Evolutionary conservation across 1,140 invertebrate genomes (phyloP), one percentile per base, ranked within the genome.

Genomic region (Cheumatopsyche charites): DNA sequence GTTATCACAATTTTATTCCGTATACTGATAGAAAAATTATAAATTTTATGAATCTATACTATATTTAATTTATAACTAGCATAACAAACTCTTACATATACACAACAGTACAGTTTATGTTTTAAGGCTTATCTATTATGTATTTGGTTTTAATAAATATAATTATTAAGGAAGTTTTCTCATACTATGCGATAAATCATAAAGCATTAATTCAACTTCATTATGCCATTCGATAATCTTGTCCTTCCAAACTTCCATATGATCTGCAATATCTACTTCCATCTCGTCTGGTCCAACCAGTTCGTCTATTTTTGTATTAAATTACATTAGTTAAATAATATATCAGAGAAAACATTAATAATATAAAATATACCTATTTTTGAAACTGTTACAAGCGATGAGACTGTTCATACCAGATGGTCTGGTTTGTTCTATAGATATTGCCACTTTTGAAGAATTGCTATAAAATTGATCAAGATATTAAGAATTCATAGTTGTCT

Each of bases 341-440:
- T 36, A n/a, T n/a, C n/a, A n/a, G n/a, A n/a, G 29, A 36, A 36
- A 49, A 52, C 19, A 45, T 65, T 29, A 29, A 17, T 21, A 45
- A 41, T 29, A 62, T 29, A 41, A 61, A n/a, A 65, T 21, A 19
- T 65, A 76, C 42, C 88, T 85, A 78, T 90, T 91, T 78, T 91
- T 91, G 81, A 90, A 91, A 80, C 90, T 91, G 80, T 89, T 91
- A 83, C 89, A 91, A 0, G 89, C 88, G 62, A 91, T 90, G 65
- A 91, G 81, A 67, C 89, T 90, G 81, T 90, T 89, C 88, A 90
- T 89, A 21, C 86, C 89, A 11, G 86, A 87, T 2, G 89, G 88
- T 17, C 88, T 82, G 26, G 85, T 86, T 70, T 84, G 82, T 73
- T 87, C 86, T 69, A 87, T 85, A 65, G 85, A 86, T 63, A 87